These are phyloP conservation scores for Oncorhynchus mykiss DNA, from an alignment of 2,113 vertebrate species.

Conservation along the genomic window DNA sequence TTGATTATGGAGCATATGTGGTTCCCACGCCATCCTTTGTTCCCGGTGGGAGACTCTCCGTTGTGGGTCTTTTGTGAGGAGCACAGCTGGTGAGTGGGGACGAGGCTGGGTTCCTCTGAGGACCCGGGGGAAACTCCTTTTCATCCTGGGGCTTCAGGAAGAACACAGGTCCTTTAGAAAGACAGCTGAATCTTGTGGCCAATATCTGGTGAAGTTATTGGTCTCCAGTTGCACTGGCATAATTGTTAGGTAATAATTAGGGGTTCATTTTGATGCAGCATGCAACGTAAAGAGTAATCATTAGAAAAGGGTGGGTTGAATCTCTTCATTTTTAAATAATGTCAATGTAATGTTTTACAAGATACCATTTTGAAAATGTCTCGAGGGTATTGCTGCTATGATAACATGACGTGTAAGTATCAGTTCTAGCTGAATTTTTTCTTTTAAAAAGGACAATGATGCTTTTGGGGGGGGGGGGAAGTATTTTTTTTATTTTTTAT, in stretches of 20 bases:
- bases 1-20: constrained; percentile 60
- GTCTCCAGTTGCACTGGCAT: too few relatives aligned
- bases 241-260: too few relatives aligned
- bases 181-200: too few relatives aligned
- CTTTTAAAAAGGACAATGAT: not conserved
- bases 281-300: too few relatives aligned
- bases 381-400: not conserved
- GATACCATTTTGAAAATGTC: not conserved
- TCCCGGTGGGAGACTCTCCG: constrained; percentile 10
- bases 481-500: not conserved
- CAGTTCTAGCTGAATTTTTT: not conserved
- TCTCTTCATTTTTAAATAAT: too few relatives aligned
- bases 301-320: too few relatives aligned
- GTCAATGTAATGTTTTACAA: too few relatives aligned
- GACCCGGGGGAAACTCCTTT: not conserved
- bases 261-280: too few relatives aligned
- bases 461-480: not conserved
- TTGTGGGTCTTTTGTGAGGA: constrained; percentile 8
- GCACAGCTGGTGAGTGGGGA: constrained; percentile 28
- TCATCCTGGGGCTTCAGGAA: not conserved
- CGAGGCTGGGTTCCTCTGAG: not conserved
- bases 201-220: too few relatives aligned
- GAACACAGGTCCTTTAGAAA: not conserved
- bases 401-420: not conserved
- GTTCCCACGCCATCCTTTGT: constrained; percentile 50